phyloP scores from a whole-genome alignment of 2,888 invertebrate genomes.

The Brachyptera risi region DNA sequence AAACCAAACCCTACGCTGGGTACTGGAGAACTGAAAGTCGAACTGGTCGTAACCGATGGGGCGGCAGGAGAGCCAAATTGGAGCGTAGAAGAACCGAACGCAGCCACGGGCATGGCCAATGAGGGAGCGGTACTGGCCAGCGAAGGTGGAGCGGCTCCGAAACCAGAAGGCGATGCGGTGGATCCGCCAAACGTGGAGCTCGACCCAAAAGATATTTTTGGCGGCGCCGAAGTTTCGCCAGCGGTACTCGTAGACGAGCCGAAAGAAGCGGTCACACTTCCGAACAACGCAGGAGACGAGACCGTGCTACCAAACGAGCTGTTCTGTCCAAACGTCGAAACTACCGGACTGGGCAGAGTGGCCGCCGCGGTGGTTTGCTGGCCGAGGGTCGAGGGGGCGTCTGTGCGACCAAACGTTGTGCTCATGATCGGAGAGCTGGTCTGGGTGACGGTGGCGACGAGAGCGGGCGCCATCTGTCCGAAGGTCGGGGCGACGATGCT shows the following conservation, averaged over 20 bases:
- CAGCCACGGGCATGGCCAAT: neutral
- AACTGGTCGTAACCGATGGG: neutral
- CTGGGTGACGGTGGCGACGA: too few species aligned
- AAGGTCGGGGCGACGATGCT: too few species aligned
- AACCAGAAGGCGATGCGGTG: neutral
- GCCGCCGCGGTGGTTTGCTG: too few species aligned
- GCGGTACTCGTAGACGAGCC: neutral
- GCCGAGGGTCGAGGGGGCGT: too few species aligned
- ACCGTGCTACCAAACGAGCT: neutral
- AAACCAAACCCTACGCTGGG: neutral
- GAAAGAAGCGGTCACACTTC: too few species aligned
- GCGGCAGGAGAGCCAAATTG: neutral
- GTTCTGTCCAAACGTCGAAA: neutral
- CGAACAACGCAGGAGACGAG: neutral
- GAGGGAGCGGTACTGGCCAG: neutral
- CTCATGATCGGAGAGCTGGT: too few species aligned
- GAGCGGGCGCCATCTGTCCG: too few species aligned
- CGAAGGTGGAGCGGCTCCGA: neutral
- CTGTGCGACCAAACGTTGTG: neutral
- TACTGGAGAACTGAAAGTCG: neutral
- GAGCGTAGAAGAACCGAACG: neutral
- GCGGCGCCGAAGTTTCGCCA: neutral
- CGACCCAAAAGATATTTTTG: neutral
- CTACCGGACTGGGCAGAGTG: neutral
- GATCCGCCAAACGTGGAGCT: neutral